These are phyloP conservation scores for Sardina pilchardus DNA, from an alignment of 2,113 vertebrate genomes.

Conservation along the genomic window DNA sequence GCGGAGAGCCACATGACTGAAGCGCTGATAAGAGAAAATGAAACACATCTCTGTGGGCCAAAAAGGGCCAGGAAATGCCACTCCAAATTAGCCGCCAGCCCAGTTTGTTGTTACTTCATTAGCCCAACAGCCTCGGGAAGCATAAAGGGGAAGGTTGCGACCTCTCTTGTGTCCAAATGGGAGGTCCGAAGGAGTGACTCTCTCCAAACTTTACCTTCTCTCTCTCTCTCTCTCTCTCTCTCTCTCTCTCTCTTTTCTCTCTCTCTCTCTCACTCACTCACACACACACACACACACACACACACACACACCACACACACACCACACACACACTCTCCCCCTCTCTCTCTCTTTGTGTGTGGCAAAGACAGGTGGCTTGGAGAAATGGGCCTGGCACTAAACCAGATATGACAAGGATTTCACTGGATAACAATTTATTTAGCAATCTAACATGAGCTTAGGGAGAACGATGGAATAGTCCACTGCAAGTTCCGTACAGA, in stretches of 20 bases:
- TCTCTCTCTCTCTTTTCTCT: constrained; percentile 27
- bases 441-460: constrained; percentile 49
- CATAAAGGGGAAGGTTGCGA: constrained; percentile 89
- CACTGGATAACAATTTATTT: constrained; percentile 48
- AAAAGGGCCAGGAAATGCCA: constrained; percentile 96
- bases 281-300: too few species aligned
- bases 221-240: constrained; percentile 17
- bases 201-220: constrained; percentile 63
- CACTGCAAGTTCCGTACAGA: background rate
- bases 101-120: constrained; percentile 96
- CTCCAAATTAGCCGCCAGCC: constrained; percentile 95
- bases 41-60: constrained; percentile 90
- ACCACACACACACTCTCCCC: too few species aligned
- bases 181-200: constrained; percentile 62
- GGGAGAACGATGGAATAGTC: background rate
- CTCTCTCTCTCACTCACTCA: background rate
- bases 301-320: too few species aligned
- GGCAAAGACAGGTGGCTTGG: constrained; percentile 56
- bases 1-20: constrained; percentile 96
- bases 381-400: constrained; percentile 49
- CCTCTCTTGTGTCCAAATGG: constrained; percentile 74
- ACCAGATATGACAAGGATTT: constrained; percentile 53
- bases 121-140: constrained; percentile 86
- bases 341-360: constrained; percentile 6
- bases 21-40: constrained; percentile 97